Base-by-base conservation (phyloP, 2,113 vertebrate species). In the Lichenostomus cassidix region DNA sequence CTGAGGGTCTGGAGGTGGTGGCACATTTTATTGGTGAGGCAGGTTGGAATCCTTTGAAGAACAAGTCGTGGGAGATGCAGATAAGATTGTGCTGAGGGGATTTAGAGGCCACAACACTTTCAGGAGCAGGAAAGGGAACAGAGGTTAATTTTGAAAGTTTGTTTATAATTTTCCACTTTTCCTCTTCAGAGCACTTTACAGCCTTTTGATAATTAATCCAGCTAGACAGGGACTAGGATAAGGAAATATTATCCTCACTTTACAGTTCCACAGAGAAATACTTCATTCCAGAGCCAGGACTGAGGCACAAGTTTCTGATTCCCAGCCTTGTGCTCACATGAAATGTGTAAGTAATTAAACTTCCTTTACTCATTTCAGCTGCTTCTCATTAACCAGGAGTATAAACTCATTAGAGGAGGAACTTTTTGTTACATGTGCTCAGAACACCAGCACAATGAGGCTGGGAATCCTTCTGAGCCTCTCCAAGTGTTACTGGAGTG, bases 301-400 rank as follows among this genome's bases (percentile, higher is more conserved):
- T 65, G 28, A 71, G 70, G 27, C 39, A 71, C 31, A 25, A 73
- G 59, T 42, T 91, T 62, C 53, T 4, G 6, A 68, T 53, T 89
- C 62, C 65, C 62, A 69, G 24, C 53, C 78, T 77, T 90, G 50
- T 63, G 58, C 50, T 89, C 46, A 52, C 25, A 73, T 62, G 63
- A 85, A 82, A 69, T 58, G 46, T 88, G 47, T 31, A 46, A 94
- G 77, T 92, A 89, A 87, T 95, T 95, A 82, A 84, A 87, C 53
- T 75, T 73, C 50, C 55, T 82, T 84, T 71, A 49, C 74, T 85
- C 79, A 65, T 87, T 95, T 91, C 70, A 87, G 74, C 87, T 79
- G 78, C 74, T 79, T 60, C 74, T 91, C 17, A 29, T 95, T 87
- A 95, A 65, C 77, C 41, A 94, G 74, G 78, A 95, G 31, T 42